Conservation (phyloP, 2,888 invertebrate genomes). For the Acanthosepion esculentum region DNA sequence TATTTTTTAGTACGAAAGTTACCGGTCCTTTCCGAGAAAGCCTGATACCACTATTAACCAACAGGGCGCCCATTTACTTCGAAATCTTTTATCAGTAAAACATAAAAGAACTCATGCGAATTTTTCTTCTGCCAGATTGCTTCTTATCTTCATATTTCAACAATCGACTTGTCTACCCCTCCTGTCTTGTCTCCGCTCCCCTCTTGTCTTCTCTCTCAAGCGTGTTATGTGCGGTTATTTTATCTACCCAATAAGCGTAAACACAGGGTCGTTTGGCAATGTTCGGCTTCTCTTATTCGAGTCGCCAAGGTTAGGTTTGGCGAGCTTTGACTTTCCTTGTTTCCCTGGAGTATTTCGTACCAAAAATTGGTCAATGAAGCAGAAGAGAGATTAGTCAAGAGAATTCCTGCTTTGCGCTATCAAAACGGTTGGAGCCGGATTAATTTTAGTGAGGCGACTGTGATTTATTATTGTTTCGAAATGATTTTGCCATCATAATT, state of each 20-base stretch:
- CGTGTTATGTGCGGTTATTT: neutral
- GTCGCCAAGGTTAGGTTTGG: neutral
- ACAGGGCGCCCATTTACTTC: neutral
- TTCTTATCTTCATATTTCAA: conserved; percentile 13
- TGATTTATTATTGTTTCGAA: neutral
- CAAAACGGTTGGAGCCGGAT: neutral
- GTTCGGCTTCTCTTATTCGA: neutral
- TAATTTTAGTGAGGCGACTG: neutral
- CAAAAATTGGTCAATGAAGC: neutral
- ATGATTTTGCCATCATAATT: neutral
- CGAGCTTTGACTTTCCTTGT: neutral
- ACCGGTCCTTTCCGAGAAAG: neutral
- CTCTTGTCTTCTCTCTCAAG: neutral
- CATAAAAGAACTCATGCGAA: neutral
- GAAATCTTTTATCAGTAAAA: neutral
- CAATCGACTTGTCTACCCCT: neutral
- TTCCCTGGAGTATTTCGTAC: neutral
- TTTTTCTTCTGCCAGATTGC: neutral
- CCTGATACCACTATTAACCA: neutral
- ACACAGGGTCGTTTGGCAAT: conserved; percentile 13
- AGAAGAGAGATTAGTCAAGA: neutral
- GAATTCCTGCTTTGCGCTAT: neutral
- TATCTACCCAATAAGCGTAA: conserved; percentile 22
- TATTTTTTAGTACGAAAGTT: neutral
- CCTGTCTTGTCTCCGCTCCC: neutral